These are phyloP conservation scores for Liodrosophila aerea DNA, from an alignment of 2,888 invertebrate genomes.

Conservation along the genomic window DNA sequence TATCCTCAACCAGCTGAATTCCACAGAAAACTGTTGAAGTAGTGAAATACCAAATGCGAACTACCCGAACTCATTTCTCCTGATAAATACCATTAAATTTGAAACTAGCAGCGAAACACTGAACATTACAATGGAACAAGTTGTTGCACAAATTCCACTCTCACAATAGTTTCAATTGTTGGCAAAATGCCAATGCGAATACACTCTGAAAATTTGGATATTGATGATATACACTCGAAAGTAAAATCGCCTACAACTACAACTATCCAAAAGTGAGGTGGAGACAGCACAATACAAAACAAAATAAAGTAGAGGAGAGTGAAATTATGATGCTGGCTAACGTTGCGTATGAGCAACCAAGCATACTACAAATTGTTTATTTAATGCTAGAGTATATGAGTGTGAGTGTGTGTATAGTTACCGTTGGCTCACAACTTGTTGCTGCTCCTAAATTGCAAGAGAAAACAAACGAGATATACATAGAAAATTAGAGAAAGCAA, in stretches of 20 bases:
- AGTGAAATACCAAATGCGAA: conserved; percentile 6
- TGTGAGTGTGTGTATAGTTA: conserved; percentile 7
- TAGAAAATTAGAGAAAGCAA: not conserved
- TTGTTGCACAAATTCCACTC: conserved; percentile 27
- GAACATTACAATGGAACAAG: conserved; percentile 20
- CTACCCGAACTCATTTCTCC: conserved; percentile 4
- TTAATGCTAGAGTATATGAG: conserved; percentile 1
- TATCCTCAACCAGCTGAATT: not conserved
- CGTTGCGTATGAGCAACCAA: conserved; percentile 53
- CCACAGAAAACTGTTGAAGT: too few relatives aligned
- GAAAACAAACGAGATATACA: not conserved
- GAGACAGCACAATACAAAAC: conserved; percentile 1
- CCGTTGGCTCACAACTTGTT: conserved; percentile 52
- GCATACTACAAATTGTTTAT: conserved; percentile 38
- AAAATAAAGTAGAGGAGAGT: not conserved
- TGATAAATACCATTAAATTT: conserved; percentile 12
- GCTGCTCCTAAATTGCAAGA: conserved; percentile 41
- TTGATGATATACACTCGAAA: conserved; percentile 37
- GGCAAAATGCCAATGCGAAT: conserved; percentile 19
- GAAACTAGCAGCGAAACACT: conserved; percentile 7
- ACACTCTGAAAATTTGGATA: conserved; percentile 16
- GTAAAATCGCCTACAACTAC: conserved; percentile 46
- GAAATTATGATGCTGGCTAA: conserved; percentile 42
- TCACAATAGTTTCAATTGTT: conserved; percentile 10
- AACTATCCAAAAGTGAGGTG: conserved; percentile 5